Conservation (phyloP, 2,888 invertebrate species). For the Brachyptera risi region DNA sequence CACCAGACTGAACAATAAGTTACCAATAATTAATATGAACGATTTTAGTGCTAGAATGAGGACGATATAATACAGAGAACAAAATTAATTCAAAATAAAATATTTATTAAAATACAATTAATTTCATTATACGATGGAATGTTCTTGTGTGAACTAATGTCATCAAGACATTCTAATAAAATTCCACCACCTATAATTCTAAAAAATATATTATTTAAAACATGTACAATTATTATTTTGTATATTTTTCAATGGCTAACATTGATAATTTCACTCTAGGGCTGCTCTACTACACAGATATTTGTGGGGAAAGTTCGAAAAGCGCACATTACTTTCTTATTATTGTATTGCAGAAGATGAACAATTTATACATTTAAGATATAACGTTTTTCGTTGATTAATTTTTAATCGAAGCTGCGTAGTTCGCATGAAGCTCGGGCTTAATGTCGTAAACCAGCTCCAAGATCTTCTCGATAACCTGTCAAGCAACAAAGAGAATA, state of each 20-base stretch:
- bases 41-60: too few species aligned
- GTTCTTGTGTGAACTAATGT: not conserved
- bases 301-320: not conserved
- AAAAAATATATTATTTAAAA: slow-evolving; percentile 11
- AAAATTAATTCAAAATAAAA: too few species aligned
- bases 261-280: not conserved
- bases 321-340: not conserved
- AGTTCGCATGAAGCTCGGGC: slow-evolving; percentile 90
- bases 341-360: too few species aligned
- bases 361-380: not conserved
- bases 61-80: too few species aligned
- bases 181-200: slow-evolving; percentile 18
- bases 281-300: not conserved
- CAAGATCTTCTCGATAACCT: slow-evolving; percentile 77
- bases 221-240: slow-evolving; percentile 5
- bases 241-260: slow-evolving; percentile 3
- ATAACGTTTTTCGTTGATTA: slow-evolving; percentile 18
- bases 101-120: too few species aligned
- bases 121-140: slow-evolving; percentile 6
- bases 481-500: slow-evolving; percentile 42
- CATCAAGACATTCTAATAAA: slow-evolving; percentile 9
- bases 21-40: too few species aligned
- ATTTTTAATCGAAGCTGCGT: slow-evolving; percentile 46
- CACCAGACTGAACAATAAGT: too few species aligned
- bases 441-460: slow-evolving; percentile 86